Evolutionary conservation across 2,797 vertebrate species (phyloP).

Genomic region (Gallinago stenura): DNA sequence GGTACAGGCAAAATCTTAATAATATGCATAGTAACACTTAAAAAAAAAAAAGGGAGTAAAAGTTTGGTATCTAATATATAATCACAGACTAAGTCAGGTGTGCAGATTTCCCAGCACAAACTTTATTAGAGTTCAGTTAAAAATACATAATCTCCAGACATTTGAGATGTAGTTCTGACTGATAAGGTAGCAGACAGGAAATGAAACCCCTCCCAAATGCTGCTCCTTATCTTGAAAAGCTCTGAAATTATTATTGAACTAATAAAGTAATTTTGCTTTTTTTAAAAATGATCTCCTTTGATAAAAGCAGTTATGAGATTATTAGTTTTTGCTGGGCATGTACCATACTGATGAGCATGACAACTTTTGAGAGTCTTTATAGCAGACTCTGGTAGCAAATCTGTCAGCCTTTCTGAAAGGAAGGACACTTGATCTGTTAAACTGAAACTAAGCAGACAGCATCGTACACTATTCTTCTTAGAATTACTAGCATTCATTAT

Average conservation of each 20-base stretch:
- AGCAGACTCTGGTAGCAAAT: slow-evolving; percentile 4
- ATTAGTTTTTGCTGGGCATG: slow-evolving; percentile 76
- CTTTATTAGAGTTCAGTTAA: slow-evolving; percentile 84
- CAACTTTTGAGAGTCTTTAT: slow-evolving; percentile 53
- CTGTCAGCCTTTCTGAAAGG: neutral
- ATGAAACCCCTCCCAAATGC: slow-evolving; percentile 90
- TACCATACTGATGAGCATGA: slow-evolving; percentile 48
- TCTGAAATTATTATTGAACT: slow-evolving; percentile 87
- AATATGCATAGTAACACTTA: slow-evolving; percentile 42
- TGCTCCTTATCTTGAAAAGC: slow-evolving; percentile 89
- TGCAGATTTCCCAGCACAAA: slow-evolving; percentile 71
- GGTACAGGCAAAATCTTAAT: slow-evolving; percentile 55
- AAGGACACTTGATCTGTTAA: neutral
- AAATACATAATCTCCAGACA: slow-evolving; percentile 83
- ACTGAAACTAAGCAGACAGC: neutral
- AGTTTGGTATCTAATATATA: slow-evolving; percentile 74
- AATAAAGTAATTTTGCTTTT: slow-evolving; percentile 95
- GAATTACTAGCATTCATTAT: neutral
- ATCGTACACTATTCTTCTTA: neutral
- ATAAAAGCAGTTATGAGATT: slow-evolving; percentile 78
- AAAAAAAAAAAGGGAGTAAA: slow-evolving; percentile 25
- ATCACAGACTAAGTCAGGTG: slow-evolving; percentile 78
- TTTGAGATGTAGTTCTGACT: slow-evolving; percentile 79
- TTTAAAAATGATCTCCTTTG: slow-evolving; percentile 67
- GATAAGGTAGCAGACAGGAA: slow-evolving; percentile 91